A percentile compares a stretch with the other conserved stretches of the same genome.
phyloP scores from a whole-genome alignment of 2,113 vertebrate species.

The Rhabdomys dilectus region DNA sequence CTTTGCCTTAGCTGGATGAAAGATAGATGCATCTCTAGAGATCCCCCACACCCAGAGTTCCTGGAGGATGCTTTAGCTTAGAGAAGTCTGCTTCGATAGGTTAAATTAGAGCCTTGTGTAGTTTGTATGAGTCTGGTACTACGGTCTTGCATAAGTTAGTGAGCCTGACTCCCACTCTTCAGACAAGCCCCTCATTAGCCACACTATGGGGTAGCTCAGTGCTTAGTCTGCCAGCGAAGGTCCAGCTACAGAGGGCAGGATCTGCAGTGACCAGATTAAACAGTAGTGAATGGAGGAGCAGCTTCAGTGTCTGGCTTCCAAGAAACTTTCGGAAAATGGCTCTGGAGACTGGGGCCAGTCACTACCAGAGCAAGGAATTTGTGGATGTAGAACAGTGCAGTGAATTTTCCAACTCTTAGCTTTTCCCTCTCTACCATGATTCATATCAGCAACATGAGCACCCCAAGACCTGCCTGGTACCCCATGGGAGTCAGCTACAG shows the following conservation, averaged over 20 bases:
- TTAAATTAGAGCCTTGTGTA: background rate
- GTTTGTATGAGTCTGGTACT: background rate
- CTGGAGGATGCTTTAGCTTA: background rate
- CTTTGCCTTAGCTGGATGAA: background rate
- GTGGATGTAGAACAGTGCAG: background rate
- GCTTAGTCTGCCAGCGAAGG: background rate
- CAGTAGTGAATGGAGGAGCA: background rate
- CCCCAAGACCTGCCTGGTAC: background rate
- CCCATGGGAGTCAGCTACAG: background rate
- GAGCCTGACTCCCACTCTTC: background rate
- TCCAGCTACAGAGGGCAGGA: background rate
- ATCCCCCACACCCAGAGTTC: background rate
- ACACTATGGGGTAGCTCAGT: no score
- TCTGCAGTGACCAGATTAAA: background rate
- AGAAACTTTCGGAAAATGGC: background rate
- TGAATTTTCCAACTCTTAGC: no score
- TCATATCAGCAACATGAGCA: background rate
- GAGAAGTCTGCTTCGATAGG: background rate
- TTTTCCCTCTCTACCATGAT: background rate
- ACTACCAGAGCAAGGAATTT: background rate
- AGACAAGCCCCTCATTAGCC: background rate
- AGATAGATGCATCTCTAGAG: background rate
- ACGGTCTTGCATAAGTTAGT: background rate
- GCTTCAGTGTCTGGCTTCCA: background rate
- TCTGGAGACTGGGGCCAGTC: background rate